Percentiles rank a stretch among this genome's conserved stretches.
These are phyloP conservation scores for Colossoma macropomum DNA, from an alignment of 2,113 vertebrate genomes.

Conservation along the genomic window DNA sequence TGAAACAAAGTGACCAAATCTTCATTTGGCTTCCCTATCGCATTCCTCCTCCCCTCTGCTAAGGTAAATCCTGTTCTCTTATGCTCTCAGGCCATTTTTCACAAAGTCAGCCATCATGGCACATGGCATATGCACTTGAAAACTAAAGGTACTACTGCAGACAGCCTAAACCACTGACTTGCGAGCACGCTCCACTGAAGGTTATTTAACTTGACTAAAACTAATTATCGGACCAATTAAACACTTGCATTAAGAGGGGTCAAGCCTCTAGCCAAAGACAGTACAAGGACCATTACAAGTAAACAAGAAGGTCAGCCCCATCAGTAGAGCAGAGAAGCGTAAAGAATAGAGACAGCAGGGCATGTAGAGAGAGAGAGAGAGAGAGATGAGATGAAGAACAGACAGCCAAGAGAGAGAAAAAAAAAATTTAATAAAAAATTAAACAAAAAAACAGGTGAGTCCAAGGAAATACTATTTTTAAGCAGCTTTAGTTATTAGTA, in stretches of 20 bases:
- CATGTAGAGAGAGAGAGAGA: background rate
- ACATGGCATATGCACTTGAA: background rate
- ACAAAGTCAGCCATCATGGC: background rate
- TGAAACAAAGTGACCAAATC: background rate
- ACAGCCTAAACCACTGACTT: background rate
- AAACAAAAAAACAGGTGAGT: no score
- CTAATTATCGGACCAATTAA: background rate
- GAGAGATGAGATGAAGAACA: no score
- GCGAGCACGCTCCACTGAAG: background rate
- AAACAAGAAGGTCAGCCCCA: background rate
- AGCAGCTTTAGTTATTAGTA: no score
- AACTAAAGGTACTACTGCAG: background rate
- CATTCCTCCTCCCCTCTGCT: background rate
- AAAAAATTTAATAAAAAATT: no score
- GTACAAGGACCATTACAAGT: background rate
- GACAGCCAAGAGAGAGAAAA: no score
- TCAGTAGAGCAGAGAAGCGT: background rate
- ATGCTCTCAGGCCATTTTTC: background rate
- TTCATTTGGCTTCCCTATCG: background rate
- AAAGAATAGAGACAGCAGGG: background rate
- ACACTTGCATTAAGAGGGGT: background rate
- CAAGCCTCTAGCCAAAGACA: background rate
- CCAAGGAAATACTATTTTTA: no score
- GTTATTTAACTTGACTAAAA: background rate
- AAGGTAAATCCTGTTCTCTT: background rate